Evolutionary conservation across 2,888 invertebrate genomes (phyloP).

Genomic region (Rotaria sp.): DNA sequence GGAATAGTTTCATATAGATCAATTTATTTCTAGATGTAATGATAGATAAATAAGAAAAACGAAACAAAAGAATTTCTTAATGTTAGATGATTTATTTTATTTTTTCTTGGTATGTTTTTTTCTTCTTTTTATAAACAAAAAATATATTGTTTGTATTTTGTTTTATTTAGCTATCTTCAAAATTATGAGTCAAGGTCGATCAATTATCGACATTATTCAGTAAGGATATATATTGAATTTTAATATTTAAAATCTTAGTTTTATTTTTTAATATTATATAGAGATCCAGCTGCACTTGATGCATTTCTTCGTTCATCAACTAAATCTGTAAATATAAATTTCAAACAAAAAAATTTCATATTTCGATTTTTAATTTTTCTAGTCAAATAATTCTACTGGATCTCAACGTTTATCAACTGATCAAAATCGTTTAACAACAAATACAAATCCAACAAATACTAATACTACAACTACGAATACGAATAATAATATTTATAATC

Average conservation of each 20-base stretch:
- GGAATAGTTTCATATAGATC: neutral
- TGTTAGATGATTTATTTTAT: constrained; percentile 13
- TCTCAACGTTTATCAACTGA: neutral
- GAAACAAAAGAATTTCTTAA: neutral
- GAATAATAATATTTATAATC: constrained; percentile 6
- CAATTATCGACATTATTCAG: constrained; percentile 27
- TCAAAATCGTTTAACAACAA: neutral
- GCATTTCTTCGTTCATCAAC: constrained; percentile 7
- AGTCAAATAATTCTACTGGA: neutral
- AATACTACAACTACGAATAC: neutral
- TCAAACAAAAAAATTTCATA: neutral
- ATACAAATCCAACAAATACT: neutral
- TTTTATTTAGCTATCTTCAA: neutral
- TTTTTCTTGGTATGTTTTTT: neutral
- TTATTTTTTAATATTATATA: neutral
- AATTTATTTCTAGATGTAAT: neutral
- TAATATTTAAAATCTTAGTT: too few species aligned
- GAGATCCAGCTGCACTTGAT: constrained; percentile 11
- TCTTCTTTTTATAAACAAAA: neutral
- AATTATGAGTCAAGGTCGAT: constrained; percentile 25
- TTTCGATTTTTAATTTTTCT: neutral
- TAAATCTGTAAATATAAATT: neutral
- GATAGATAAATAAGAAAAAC: neutral
- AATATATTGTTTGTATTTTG: neutral
- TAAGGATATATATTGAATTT: neutral